These are phyloP conservation scores for Alviniconcha strummeri DNA, from an alignment of 2,888 invertebrate species.

Conservation along the genomic window DNA sequence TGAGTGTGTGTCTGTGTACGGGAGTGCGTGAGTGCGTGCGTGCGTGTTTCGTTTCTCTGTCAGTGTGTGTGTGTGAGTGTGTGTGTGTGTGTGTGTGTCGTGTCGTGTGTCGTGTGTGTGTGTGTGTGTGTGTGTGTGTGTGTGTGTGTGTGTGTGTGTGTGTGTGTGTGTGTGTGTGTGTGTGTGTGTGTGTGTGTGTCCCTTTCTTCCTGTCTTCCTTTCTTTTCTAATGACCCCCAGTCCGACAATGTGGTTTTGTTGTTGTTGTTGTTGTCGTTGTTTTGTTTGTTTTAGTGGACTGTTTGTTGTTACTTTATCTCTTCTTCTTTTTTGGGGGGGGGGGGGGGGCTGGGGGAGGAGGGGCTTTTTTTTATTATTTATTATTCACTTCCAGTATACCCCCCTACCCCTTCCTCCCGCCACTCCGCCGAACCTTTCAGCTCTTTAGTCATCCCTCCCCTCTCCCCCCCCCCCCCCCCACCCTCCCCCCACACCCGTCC, in stretches of 20 bases:
- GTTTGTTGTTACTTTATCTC: too few relatives aligned
- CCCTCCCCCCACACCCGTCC: too few relatives aligned
- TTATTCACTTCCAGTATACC: too few relatives aligned
- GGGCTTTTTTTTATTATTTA: too few relatives aligned
- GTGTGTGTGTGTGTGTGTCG: background rate
- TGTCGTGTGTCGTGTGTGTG: conserved; percentile 1
- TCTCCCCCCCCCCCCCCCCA: background rate
- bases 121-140: background rate
- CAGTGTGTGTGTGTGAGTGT: background rate
- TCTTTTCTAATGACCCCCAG: background rate
- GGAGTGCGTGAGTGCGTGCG: background rate
- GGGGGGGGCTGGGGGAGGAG: too few relatives aligned
- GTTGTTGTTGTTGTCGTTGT: background rate
- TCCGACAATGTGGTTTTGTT: too few relatives aligned
- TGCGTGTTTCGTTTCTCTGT: too few relatives aligned
- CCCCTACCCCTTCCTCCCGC: too few relatives aligned
- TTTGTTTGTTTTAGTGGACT: background rate
- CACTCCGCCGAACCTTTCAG: too few relatives aligned
- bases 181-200: conserved; percentile 7
- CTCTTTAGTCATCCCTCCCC: background rate
- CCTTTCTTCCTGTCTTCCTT: background rate
- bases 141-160: background rate
- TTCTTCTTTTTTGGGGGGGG: too few relatives aligned
- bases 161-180: background rate
- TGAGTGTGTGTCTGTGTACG: conserved; percentile 5